Percentiles rank a stretch among this genome's conserved stretches.
Evolutionary conservation across 2,888 invertebrate species (phyloP).

Genomic region (Ichneumoninae sp.): DNA sequence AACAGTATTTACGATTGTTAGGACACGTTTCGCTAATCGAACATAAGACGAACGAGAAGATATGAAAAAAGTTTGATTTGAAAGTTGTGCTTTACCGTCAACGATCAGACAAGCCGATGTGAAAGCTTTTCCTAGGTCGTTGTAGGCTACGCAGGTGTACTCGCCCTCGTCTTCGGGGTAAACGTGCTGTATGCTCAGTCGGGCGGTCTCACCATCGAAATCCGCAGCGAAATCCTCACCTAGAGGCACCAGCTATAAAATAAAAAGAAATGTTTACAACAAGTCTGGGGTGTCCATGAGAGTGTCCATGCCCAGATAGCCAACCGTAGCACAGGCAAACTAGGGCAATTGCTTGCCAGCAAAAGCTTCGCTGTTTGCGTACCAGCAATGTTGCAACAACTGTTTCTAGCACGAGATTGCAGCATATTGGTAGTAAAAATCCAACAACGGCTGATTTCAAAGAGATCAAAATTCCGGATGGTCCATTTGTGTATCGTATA

Average conservation of each 20-base stretch:
- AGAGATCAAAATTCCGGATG: no score
- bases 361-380: no score
- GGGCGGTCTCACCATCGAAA: conserved; percentile 89
- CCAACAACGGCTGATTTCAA: no score
- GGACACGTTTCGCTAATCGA: conserved; percentile 33
- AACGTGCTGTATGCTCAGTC: conserved; percentile 90
- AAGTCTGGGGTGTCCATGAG: no score
- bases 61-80: not conserved
- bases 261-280: conserved; percentile 5
- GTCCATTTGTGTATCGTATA: no score
- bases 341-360: no score
- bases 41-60: conserved; percentile 5
- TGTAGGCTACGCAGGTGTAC: conserved; percentile 93
- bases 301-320: no score
- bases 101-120: conserved; percentile 94
- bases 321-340: no score
- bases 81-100: conserved; percentile 86
- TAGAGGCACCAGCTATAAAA: conserved; percentile 87
- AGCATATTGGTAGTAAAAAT: no score
- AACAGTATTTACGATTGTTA: conserved; percentile 33
- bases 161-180: conserved; percentile 96
- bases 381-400: no score
- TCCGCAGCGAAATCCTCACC: conserved; percentile 88
- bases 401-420: no score
- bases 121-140: conserved; percentile 92